Conservation (phyloP, 1,140 invertebrate genomes). For the Drosophila rufa region DNA sequence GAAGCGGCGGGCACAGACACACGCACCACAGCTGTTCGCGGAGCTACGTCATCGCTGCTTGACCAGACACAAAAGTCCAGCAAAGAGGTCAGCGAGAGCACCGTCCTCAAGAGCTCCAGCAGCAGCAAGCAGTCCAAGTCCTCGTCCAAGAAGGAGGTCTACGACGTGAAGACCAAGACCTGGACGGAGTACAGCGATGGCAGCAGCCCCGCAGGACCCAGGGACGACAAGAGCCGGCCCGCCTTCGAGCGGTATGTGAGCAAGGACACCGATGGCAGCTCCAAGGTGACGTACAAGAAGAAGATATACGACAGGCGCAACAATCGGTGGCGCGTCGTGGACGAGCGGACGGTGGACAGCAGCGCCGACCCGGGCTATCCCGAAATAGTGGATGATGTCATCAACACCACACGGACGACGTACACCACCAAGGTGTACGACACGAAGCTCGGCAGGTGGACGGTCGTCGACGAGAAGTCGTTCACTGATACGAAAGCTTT, state of each 20-base stretch:
- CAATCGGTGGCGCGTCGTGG: slow-evolving; percentile 82
- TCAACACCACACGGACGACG: slow-evolving; percentile 84
- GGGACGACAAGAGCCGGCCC: slow-evolving; percentile 60
- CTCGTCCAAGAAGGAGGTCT: slow-evolving; percentile 76
- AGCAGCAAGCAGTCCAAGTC: slow-evolving; percentile 61
- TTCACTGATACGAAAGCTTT: slow-evolving; percentile 82
- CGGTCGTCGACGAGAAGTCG: slow-evolving; percentile 84
- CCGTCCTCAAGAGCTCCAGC: slow-evolving; percentile 40
- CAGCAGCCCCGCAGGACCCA: slow-evolving; percentile 21
- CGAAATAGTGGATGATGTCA: slow-evolving; percentile 85
- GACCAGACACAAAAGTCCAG: slow-evolving; percentile 29
- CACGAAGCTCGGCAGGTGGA: slow-evolving; percentile 82
- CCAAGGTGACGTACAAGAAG: slow-evolving; percentile 82
- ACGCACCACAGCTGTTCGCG: slow-evolving; percentile 53
- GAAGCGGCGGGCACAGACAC: slow-evolving; percentile 5
- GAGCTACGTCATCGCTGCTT: slow-evolving; percentile 33
- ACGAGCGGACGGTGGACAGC: slow-evolving; percentile 80
- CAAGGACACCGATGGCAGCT: slow-evolving; percentile 75
- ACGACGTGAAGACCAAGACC: slow-evolving; percentile 84
- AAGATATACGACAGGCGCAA: slow-evolving; percentile 82
- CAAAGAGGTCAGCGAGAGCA: slow-evolving; percentile 62
- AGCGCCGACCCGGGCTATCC: slow-evolving; percentile 75
- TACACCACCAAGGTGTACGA: slow-evolving; percentile 85
- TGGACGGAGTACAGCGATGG: slow-evolving; percentile 80
- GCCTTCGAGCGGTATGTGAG: slow-evolving; percentile 83